Evolutionary conservation across 1,140 invertebrate species (phyloP), one percentile per base, ranked within the genome.

Genomic region (Myzus persicae): DNA sequence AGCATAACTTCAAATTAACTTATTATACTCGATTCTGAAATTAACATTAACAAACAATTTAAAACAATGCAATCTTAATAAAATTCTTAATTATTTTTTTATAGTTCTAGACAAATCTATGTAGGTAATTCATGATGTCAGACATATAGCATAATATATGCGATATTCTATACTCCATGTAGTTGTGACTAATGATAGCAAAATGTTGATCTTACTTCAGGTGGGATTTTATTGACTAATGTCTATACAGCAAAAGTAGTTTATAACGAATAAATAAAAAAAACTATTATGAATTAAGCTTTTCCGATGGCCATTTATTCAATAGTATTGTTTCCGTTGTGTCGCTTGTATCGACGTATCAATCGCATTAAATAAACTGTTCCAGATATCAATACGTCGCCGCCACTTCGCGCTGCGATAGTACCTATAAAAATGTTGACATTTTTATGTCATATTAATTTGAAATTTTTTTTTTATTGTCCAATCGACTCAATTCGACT

Each of bases 361-460:
- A 38, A 89, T n/a, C 22, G 46, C 46, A 89, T 51, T 51, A 89
- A 89, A 88, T 51, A 87, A 87, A 87, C 42, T 14, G 14, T 51
- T 22, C 2, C 4, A 20, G 26, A 51, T 88, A 44, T 44, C 84
- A n/a, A 40, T 51, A 11, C 22, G 36, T 42, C 82, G 40, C 26
- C 82, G 40, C 40, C 9, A 9, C 24, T n/a, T n/a, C n/a, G n/a
- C n/a, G n/a, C n/a, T n/a, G n/a, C n/a, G n/a, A n/a, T n/a, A n/a
- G n/a, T n/a, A n/a, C n/a, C n/a, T n/a, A n/a, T n/a, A n/a, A n/a
- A n/a, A n/a, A 51, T 51, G 24, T 51, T 51, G 48, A 51, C 22
- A 51, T 51, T 51, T 22, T 51, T 51, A 48, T 51, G 24, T 40
- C 26, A 85, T 42, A 18, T 26, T 31, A 44, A 38, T 44, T 84